phyloP scores from a whole-genome alignment of 2,113 vertebrate species.

The Rhinogobius similis region DNA sequence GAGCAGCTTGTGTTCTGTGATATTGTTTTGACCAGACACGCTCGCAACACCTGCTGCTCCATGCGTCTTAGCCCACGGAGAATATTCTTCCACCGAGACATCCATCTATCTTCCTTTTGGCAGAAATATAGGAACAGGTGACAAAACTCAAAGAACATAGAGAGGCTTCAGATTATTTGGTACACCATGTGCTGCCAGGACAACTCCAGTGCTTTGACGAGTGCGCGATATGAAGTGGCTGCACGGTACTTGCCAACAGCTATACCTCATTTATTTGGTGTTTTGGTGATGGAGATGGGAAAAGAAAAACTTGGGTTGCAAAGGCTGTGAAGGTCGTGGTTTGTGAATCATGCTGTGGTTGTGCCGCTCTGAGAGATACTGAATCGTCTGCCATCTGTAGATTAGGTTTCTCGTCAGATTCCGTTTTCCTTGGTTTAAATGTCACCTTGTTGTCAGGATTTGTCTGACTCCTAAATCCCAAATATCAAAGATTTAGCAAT shows the following conservation, averaged over 20 bases:
- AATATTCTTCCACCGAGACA: conserved; percentile 4
- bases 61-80: conserved; percentile 23
- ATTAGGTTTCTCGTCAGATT: conserved; percentile 7
- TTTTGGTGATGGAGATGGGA: neutral
- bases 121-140: conserved; percentile 14
- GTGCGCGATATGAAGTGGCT: neutral
- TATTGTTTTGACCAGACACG: conserved; percentile 49
- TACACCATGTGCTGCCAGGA: conserved; percentile 10
- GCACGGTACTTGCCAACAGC: neutral
- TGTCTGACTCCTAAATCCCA: neutral
- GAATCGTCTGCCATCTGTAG: conserved; percentile 11
- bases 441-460: conserved; percentile 7
- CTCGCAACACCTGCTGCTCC: conserved; percentile 46
- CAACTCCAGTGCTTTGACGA: conserved; percentile 2
- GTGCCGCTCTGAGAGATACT: neutral
- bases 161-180: conserved; percentile 7
- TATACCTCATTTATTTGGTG: neutral
- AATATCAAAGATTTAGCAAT: neutral
- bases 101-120: conserved; percentile 9
- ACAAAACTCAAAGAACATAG: conserved; percentile 12
- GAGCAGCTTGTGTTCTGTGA: conserved; percentile 49
- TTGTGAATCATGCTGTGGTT: neutral
- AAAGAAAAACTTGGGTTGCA: neutral
- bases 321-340: neutral
- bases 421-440: conserved; percentile 2